These are phyloP conservation scores for Melinopterus prodromus DNA, from an alignment of 2,888 invertebrate genomes.

Conservation along the genomic window DNA sequence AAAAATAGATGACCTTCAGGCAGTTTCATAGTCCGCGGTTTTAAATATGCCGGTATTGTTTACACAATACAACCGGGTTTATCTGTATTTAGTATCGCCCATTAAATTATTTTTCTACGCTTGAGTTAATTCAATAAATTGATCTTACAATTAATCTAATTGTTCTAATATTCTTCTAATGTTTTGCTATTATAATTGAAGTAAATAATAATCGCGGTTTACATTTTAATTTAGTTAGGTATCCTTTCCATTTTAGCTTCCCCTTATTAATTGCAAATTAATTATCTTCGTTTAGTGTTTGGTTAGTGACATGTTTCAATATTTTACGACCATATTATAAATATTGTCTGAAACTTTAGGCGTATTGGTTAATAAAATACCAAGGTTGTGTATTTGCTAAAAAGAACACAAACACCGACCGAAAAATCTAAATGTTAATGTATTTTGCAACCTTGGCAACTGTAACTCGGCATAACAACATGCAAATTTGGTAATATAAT, in stretches of 20 bases:
- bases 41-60: neutral
- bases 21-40: neutral
- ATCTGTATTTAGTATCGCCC: neutral
- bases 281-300: too few relatives aligned
- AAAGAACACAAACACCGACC: neutral
- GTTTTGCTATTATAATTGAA: neutral
- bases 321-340: neutral
- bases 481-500: neutral
- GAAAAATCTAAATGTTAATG: neutral
- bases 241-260: too few relatives aligned
- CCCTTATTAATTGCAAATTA: too few relatives aligned
- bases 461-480: neutral
- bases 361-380: neutral
- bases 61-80: neutral
- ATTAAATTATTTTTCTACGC: neutral
- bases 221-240: too few relatives aligned
- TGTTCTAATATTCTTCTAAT: neutral
- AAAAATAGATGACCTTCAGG: neutral
- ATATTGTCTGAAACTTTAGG: neutral
- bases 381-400: neutral
- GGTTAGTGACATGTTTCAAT: neutral
- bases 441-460: slow-evolving; percentile 4
- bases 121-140: neutral
- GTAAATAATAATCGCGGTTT: too few relatives aligned
- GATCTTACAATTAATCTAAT: neutral